Conservation (phyloP, 2,113 vertebrate genomes). For the Cyprinodon brontotheroides region DNA sequence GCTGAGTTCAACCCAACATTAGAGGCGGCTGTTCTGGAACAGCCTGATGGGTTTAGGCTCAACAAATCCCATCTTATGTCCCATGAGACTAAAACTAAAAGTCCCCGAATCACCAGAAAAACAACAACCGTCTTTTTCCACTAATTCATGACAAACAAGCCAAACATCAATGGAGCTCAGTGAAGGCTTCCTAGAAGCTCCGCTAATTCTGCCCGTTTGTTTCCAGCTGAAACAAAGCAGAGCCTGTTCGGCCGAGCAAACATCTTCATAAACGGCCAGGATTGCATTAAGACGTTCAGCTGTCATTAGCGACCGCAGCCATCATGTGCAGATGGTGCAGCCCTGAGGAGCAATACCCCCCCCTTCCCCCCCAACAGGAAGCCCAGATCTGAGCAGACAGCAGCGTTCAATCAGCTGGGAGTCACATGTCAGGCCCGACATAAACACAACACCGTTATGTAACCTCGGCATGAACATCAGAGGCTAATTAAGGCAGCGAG, state of each 20-base stretch:
- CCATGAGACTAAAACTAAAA: too few relatives aligned
- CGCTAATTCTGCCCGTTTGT: neutral
- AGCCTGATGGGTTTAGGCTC: too few relatives aligned
- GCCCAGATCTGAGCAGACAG: constrained; percentile 35
- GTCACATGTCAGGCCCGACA: constrained; percentile 28
- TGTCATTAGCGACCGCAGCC: neutral
- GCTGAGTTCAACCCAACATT: too few relatives aligned
- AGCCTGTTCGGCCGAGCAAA: neutral
- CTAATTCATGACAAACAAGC: neutral
- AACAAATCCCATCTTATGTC: too few relatives aligned
- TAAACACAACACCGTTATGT: constrained; percentile 25
- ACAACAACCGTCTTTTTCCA: too few relatives aligned
- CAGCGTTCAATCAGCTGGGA: constrained; percentile 33
- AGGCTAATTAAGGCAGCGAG: neutral
- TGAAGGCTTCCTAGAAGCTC: neutral
- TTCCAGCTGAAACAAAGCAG: neutral
- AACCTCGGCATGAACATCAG: constrained; percentile 1
- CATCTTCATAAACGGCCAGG: neutral
- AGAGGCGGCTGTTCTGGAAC: too few relatives aligned
- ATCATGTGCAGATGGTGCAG: neutral
- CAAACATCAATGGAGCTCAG: neutral
- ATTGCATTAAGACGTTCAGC: too few relatives aligned
- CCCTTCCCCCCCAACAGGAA: constrained; percentile 10
- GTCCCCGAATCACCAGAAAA: too few relatives aligned
- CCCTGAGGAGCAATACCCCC: neutral